Evolutionary conservation across 1,140 invertebrate species (phyloP).

Genomic region (Eueides isabella): DNA sequence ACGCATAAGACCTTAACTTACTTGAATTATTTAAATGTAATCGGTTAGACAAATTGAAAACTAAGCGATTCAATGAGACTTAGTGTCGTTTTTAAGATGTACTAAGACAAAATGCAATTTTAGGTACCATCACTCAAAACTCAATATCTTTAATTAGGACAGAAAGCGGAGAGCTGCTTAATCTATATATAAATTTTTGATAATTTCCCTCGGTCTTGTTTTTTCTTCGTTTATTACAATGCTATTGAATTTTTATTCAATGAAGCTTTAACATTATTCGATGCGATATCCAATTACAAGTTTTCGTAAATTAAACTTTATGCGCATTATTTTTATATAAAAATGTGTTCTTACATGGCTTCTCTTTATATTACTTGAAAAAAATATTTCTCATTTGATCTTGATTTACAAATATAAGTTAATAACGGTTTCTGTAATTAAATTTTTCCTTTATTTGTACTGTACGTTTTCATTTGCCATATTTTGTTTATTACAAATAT

Average conservation of each 20-base stretch:
- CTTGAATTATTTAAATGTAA: not conserved
- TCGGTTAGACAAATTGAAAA: no score
- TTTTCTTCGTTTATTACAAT: no score
- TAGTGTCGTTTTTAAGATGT: no score
- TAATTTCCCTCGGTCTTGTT: no score
- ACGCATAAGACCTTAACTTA: not conserved
- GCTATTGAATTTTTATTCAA: not conserved
- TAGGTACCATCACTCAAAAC: not conserved
- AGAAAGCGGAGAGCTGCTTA: no score
- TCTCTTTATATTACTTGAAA: no score
- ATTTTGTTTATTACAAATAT: no score
- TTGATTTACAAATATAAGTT: not conserved
- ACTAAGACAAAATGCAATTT: not conserved
- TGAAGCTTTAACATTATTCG: not conserved
- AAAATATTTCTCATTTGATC: not conserved
- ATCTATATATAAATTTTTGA: no score
- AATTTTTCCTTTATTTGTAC: no score
- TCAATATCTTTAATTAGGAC: not conserved
- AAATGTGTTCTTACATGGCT: not conserved
- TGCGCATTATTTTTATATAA: not conserved
- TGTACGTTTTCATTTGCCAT: no score
- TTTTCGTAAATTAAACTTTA: not conserved
- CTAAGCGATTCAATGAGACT: no score
- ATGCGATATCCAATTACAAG: not conserved
- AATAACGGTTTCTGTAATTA: no score